Conservation (phyloP, 2,888 invertebrate genomes). For the Tiphia femorata region DNA sequence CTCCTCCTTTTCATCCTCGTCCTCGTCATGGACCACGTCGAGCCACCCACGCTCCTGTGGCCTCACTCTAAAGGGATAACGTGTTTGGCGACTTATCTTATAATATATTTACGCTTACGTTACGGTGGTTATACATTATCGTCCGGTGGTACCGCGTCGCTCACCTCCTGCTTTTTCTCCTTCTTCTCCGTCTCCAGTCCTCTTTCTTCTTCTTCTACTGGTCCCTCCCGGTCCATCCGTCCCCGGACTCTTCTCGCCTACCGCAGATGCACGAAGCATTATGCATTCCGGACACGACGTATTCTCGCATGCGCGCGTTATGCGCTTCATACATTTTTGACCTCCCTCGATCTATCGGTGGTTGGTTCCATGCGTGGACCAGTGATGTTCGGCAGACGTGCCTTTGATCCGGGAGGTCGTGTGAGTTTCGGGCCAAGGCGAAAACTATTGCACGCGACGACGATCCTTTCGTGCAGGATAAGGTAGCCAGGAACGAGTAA, state of each 20-base stretch:
- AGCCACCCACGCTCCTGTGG: constrained; percentile 16
- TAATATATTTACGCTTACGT: constrained; percentile 47
- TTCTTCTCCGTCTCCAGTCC: no score
- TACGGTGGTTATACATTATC: constrained; percentile 40
- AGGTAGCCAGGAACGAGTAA: no score
- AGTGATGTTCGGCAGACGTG: no score
- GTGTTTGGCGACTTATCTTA: constrained; percentile 45
- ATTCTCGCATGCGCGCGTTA: constrained; percentile 33
- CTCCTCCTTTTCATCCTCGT: not conserved
- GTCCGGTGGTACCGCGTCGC: constrained; percentile 14
- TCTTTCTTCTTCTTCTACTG: constrained; percentile 10
- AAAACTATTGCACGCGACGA: no score
- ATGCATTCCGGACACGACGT: constrained; percentile 50
- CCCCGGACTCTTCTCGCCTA: constrained; percentile 1
- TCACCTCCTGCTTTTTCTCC: constrained; percentile 18
- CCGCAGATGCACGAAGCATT: constrained; percentile 52
- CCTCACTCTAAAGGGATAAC: constrained; percentile 45
- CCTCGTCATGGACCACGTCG: not conserved
- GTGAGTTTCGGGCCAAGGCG: no score
- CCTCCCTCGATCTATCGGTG: constrained; percentile 39
- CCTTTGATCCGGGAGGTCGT: no score
- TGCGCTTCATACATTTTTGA: constrained; percentile 46
- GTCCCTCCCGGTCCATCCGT: not conserved
- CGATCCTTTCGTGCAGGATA: no score
- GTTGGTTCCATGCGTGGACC: constrained; percentile 6